Evolutionary conservation across 2,888 invertebrate genomes (phyloP).

Genomic region (Fissipunctia ypsillon): DNA sequence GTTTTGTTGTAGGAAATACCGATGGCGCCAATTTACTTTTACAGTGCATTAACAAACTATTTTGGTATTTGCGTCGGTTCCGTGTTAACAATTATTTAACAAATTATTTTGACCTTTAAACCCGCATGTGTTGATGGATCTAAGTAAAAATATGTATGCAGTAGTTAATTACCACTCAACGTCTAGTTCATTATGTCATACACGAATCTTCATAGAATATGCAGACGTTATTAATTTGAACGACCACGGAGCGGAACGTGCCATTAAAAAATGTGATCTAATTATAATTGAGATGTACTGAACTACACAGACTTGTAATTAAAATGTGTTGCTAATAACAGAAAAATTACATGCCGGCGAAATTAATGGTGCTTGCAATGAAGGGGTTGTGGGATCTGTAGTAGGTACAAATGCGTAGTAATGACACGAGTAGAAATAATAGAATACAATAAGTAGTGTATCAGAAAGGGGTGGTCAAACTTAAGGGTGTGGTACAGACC

Average conservation of each 20-base stretch:
- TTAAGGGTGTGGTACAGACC: too few relatives aligned
- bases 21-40: background rate
- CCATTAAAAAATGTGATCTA: conserved; percentile 63
- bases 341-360: conserved; percentile 65
- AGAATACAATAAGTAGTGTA: conserved; percentile 30
- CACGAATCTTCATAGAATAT: conserved; percentile 52
- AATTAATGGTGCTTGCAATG: conserved; percentile 70
- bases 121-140: conserved; percentile 31
- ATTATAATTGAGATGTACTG: conserved; percentile 61
- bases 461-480: too few relatives aligned
- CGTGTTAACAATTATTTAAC: conserved; percentile 12
- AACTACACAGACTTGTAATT: conserved; percentile 63
- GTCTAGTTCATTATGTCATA: conserved; percentile 62
- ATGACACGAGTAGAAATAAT: conserved; percentile 42
- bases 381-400: conserved; percentile 52
- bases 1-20: conserved; percentile 40
- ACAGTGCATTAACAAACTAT: conserved; percentile 17
- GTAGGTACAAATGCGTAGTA: conserved; percentile 30
- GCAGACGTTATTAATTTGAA: conserved; percentile 52
- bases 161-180: conserved; percentile 41
- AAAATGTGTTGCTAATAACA: conserved; percentile 63
- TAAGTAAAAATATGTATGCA: conserved; percentile 31
- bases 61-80: conserved; percentile 9
- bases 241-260: conserved; percentile 61
- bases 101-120: conserved; percentile 44